These are phyloP conservation scores for Intellagama lesueurii DNA, from an alignment of 2,797 vertebrate genomes.

Conservation along the genomic window DNA sequence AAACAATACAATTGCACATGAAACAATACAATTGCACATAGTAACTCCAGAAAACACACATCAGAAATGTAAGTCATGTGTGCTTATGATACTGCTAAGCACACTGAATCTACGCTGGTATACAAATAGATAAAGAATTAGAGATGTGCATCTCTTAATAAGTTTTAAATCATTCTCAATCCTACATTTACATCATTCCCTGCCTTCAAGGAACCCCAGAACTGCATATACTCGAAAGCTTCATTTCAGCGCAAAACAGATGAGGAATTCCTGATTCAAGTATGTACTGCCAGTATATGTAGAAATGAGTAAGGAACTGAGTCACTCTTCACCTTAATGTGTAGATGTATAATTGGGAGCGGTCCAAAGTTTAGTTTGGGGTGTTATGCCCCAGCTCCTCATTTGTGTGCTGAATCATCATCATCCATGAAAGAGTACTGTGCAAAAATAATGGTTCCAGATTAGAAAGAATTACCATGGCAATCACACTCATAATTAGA, in stretches of 20 bases:
- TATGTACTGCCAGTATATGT: background rate
- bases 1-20: too few species aligned
- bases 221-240: too few species aligned
- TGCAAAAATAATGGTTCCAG: background rate
- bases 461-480: background rate
- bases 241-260: too few species aligned
- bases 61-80: too few species aligned
- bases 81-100: too few species aligned
- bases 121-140: too few species aligned
- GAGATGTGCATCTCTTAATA: background rate
- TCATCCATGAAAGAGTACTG: background rate
- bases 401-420: background rate
- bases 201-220: too few species aligned
- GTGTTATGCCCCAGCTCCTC: background rate
- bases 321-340: too few species aligned
- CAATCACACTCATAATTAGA: too few species aligned
- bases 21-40: too few species aligned
- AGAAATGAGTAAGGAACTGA: background rate
- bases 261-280: too few species aligned
- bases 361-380: background rate
- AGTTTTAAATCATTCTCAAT: background rate
- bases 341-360: background rate
- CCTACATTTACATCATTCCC: background rate
- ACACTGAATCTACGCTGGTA: too few species aligned
- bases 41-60: background rate